phyloP scores from a whole-genome alignment of 2,888 invertebrate genomes.

The Lycia hirtaria region DNA sequence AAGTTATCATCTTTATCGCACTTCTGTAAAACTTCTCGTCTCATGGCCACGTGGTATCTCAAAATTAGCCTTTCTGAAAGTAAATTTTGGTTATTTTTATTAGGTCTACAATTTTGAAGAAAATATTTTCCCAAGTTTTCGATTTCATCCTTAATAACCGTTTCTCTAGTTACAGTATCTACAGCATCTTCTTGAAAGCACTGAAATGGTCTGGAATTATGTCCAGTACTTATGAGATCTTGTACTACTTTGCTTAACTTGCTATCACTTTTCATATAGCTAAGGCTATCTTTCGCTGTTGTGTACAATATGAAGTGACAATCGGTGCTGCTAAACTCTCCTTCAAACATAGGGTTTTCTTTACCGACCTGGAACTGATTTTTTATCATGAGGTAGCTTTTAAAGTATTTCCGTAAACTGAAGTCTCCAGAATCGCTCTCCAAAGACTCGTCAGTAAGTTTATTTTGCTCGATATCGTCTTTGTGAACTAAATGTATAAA shows the following conservation, averaged over 20 bases:
- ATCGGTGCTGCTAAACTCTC: conserved; percentile 43
- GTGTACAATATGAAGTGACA: conserved; percentile 53
- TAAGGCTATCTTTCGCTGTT: conserved; percentile 46
- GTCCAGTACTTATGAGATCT: conserved; percentile 25
- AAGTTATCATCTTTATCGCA: conserved; percentile 26
- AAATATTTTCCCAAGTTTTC: conserved; percentile 35
- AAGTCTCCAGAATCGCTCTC: conserved; percentile 43
- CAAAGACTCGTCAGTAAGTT: conserved; percentile 44
- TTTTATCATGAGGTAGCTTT: conserved; percentile 51
- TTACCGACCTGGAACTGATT: conserved; percentile 42
- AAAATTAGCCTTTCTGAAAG: conserved; percentile 50
- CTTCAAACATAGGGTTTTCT: conserved; percentile 47
- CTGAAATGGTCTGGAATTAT: conserved; percentile 43
- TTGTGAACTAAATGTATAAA: conserved; percentile 54
- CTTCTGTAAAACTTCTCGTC: conserved; percentile 44
- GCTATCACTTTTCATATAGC: conserved; percentile 32
- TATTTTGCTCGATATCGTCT: conserved; percentile 47
- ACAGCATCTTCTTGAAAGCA: conserved; percentile 43
- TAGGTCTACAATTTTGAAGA: not conserved
- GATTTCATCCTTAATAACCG: conserved; percentile 42
- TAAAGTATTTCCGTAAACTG: conserved; percentile 50
- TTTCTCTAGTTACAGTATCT: conserved; percentile 39
- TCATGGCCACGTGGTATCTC: conserved; percentile 51
- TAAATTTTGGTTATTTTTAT: conserved; percentile 23
- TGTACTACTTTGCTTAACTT: conserved; percentile 40